Base-by-base conservation (phyloP, 1,140 invertebrate species). In the Bombus impatiens region DNA sequence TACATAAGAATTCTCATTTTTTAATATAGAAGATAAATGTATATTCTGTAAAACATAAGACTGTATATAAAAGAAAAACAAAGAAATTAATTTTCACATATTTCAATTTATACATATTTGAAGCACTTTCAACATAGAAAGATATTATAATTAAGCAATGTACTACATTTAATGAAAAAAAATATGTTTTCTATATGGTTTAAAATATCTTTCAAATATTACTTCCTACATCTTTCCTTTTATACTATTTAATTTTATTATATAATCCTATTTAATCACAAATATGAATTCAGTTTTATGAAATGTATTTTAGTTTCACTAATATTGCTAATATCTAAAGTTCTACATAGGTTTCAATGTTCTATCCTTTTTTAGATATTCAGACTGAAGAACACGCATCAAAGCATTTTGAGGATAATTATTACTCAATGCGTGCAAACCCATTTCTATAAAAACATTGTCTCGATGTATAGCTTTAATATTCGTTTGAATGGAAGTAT, bases 21-120 rank as follows among this genome's bases (percentile, higher is more conserved):
- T 82, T 37, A 40, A 82, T 81, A 84, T 72, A 82, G 22, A 35
- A 53, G 35, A 87, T 53, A 68, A 91, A 53, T 92, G 89, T 90
- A 92, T 88, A 91, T 92, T 92, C 53, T 91, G 85, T 92, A 87
- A 84, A 92, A 91, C 62, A 79, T 74, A 47, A 91, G 86, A 90
- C 68, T 92, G 89, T 92, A 92, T 42, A 72, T 42, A 68, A 59
- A 72, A 25, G 35, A 42, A 92, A 70, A 47, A 18, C 3, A 70
- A 83, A 72, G 84, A 87, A 71, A 87, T 91, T 89, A 91, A 90
- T 65, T 90, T 90, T 90, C 86, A 86, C 86, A 75, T 82, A 76
- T 25, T 80, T 82, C 81, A 65, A 86, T 84, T 78, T 87, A 84
- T 84, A 87, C 84, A 57, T 85, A 47, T 83, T 86, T 68, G 59